These are phyloP conservation scores for Empidonax traillii DNA, from an alignment of 2,113 vertebrate species.

Conservation along the genomic window DNA sequence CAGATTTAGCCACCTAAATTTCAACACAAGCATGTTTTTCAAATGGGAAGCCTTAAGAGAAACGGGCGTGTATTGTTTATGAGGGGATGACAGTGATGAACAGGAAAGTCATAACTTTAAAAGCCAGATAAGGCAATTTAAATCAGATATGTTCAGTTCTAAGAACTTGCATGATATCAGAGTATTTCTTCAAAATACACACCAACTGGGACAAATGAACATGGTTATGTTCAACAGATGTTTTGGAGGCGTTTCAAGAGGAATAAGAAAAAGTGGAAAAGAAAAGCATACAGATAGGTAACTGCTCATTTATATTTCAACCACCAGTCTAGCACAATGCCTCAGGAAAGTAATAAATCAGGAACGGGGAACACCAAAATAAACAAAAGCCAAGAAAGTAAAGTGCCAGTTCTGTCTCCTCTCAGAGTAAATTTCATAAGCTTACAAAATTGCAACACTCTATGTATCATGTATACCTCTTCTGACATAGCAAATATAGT, in stretches of 20 bases:
- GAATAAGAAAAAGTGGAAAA: background rate
- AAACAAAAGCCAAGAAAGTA: background rate
- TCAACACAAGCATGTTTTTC: background rate
- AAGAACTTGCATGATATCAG: background rate
- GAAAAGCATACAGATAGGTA: background rate
- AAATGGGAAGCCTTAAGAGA: background rate
- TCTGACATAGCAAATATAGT: background rate
- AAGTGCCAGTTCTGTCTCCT: background rate
- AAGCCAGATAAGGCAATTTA: background rate
- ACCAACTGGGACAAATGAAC: background rate
- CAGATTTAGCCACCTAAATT: background rate
- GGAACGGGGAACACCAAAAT: background rate
- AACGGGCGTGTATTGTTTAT: background rate
- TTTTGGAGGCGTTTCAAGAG: background rate
- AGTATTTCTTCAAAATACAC: background rate
- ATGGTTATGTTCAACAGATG: slow-evolving; percentile 2
- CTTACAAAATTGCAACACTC: background rate
- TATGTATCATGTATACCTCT: background rate
- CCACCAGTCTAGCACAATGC: background rate
- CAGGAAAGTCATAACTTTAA: background rate
- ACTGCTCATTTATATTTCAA: background rate
- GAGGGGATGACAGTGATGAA: background rate
- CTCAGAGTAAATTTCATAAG: background rate
- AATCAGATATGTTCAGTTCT: background rate
- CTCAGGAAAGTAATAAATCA: background rate